These are phyloP conservation scores for Chrysolina americana DNA, from an alignment of 2,888 invertebrate genomes.

Conservation along the genomic window DNA sequence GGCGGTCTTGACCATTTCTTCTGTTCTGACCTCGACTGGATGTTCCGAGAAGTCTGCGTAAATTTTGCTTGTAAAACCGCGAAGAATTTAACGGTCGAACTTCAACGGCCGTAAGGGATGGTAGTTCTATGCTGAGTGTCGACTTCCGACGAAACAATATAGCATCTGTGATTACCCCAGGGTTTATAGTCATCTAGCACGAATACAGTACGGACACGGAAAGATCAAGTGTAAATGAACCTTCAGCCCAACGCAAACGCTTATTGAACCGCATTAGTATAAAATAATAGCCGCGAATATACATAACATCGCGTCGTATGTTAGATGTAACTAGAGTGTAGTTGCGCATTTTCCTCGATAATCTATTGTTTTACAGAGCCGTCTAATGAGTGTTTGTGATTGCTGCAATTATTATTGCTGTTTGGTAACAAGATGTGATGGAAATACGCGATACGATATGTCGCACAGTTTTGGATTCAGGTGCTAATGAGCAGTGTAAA, in stretches of 20 bases:
- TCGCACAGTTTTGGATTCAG: neutral
- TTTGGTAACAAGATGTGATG: constrained; percentile 20
- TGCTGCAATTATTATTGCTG: constrained; percentile 27
- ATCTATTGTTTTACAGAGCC: constrained; percentile 11
- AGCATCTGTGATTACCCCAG: constrained; percentile 20
- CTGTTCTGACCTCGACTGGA: too few species aligned
- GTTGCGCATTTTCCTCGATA: constrained; percentile 35
- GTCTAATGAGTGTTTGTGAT: neutral
- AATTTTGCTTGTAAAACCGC: too few species aligned
- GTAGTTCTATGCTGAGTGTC: too few species aligned
- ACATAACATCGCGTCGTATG: constrained; percentile 27
- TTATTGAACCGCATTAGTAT: constrained; percentile 33
- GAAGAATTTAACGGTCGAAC: too few species aligned
- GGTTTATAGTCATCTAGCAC: constrained; percentile 5
- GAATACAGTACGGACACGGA: too few species aligned
- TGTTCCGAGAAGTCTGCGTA: too few species aligned
- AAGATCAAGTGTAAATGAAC: neutral
- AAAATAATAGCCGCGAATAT: constrained; percentile 26
- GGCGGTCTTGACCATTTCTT: too few species aligned
- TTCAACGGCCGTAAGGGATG: too few species aligned
- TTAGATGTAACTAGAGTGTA: constrained; percentile 16
- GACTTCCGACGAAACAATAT: constrained; percentile 9
- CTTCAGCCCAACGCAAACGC: neutral
- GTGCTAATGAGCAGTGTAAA: constrained; percentile 6
- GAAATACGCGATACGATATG: neutral